Evolutionary conservation across 2,888 invertebrate genomes (phyloP).

Genomic region (Glyphotaelius pellucidus): DNA sequence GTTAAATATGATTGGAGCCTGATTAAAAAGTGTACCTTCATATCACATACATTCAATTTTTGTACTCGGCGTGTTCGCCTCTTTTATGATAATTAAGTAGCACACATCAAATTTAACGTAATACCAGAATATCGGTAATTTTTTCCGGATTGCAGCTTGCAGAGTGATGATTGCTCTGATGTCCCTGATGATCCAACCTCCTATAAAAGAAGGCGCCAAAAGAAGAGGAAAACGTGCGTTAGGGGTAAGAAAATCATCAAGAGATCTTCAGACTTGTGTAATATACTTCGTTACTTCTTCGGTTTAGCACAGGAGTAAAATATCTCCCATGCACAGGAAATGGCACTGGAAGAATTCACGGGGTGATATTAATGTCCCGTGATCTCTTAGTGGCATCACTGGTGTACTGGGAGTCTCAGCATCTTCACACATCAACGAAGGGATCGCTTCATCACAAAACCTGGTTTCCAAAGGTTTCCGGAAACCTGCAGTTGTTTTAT

Average conservation of each 20-base stretch:
- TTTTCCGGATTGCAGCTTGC: neutral
- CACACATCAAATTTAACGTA: too few relatives aligned
- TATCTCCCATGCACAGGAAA: conserved; percentile 80
- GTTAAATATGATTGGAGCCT: too few relatives aligned
- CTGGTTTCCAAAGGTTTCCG: neutral
- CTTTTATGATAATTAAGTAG: too few relatives aligned
- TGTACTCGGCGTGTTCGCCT: too few relatives aligned
- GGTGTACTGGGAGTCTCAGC: conserved; percentile 73
- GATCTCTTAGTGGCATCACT: conserved; percentile 85
- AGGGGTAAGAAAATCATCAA: neutral
- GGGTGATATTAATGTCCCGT: conserved; percentile 81
- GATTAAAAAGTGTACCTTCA: too few relatives aligned
- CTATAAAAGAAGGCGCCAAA: neutral
- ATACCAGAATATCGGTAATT: neutral
- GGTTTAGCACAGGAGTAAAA: neutral
- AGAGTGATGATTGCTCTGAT: neutral
- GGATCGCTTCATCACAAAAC: neutral
- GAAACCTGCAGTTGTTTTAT: neutral
- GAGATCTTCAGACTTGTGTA: neutral
- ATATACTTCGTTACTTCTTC: neutral
- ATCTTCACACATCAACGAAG: neutral
- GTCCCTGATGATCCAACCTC: neutral
- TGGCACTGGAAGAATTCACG: conserved; percentile 94
- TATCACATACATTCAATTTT: too few relatives aligned
- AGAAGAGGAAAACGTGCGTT: neutral